Evolutionary conservation across 2,113 vertebrate genomes (phyloP).

Genomic region (Mus musculus): GRCm39 chr9:105803001-105803500

Average conservation of each 20-base stretch:
- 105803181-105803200: conserved; percentile 74
- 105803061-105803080: conserved; percentile 64
- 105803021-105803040: conserved; percentile 69
- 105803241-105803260: conserved; percentile 51
- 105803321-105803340: conserved; percentile 10
- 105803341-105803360: neutral
- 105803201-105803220: conserved; percentile 76
- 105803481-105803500: neutral
- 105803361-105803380: neutral
- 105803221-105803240: conserved; percentile 77
- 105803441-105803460: neutral
- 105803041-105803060: conserved; percentile 59
- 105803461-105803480: neutral
- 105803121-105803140: conserved; percentile 80
- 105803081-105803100: conserved; percentile 77
- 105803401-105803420: neutral
- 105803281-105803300: conserved; percentile 83
- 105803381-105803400: neutral
- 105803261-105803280: conserved; percentile 84
- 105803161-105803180: conserved; percentile 81
- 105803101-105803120: conserved; percentile 68
- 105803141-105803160: conserved; percentile 63
- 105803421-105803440: neutral
- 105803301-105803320: conserved; percentile 54
- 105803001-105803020: conserved; percentile 63